phyloP scores from a whole-genome alignment of 2,113 vertebrate species.

The Pimephales promelas region DNA sequence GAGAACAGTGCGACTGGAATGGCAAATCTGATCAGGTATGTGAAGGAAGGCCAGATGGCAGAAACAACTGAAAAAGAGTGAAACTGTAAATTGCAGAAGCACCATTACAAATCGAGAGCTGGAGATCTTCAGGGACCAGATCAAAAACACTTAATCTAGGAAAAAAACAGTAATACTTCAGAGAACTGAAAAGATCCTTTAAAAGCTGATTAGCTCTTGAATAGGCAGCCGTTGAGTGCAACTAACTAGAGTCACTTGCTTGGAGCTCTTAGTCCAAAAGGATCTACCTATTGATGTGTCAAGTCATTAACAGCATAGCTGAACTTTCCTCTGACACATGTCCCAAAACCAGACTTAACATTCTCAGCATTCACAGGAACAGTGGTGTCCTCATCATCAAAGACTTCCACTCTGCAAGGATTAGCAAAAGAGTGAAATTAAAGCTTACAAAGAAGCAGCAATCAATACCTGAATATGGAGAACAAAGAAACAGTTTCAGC shows the following conservation, averaged over 20 bases:
- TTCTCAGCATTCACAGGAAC: constrained; percentile 27
- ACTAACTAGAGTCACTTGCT: constrained; percentile 31
- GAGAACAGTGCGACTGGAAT: constrained; percentile 80
- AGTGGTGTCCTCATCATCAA: constrained; percentile 36
- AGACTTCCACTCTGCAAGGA: constrained; percentile 19
- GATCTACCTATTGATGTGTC: constrained; percentile 26
- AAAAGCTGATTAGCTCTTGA: constrained; percentile 33
- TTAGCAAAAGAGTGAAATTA: constrained; percentile 33
- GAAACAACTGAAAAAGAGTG: constrained; percentile 7
- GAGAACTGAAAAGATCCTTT: constrained; percentile 31
- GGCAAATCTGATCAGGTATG: constrained; percentile 9
- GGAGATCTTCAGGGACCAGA: constrained; percentile 12
- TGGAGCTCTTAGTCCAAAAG: constrained; percentile 31
- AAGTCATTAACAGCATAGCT: constrained; percentile 31
- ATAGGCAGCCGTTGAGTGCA: neutral
- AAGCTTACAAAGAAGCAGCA: constrained; percentile 29
- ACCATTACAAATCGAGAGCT: neutral
- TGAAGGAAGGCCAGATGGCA: neutral
- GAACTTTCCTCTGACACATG: constrained; percentile 39
- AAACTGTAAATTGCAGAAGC: constrained; percentile 19
- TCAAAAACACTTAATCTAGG: constrained; percentile 33
- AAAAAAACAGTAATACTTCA: constrained; percentile 22
- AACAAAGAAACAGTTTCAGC: constrained; percentile 31
- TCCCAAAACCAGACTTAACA: constrained; percentile 19
- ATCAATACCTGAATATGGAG: constrained; percentile 35